phyloP scores from a whole-genome alignment of 2,113 vertebrate genomes.

The Nycticorax nycticorax region DNA sequence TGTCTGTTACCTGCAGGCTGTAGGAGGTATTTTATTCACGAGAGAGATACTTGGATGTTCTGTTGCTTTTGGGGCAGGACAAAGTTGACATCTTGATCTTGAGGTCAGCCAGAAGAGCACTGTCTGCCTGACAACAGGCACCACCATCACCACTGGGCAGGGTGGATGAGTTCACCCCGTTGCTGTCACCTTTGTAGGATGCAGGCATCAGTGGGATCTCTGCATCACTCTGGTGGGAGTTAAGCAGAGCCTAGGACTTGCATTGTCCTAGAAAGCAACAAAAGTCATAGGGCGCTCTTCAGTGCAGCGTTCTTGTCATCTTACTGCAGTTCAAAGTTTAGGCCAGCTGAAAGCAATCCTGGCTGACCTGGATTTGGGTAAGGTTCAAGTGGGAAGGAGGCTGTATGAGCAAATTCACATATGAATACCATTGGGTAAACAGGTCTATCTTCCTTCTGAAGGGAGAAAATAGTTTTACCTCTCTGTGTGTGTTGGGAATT shows the following conservation, averaged over 20 bases:
- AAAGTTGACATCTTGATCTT: not conserved
- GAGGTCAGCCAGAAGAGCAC: not conserved
- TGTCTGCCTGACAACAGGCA: not conserved
- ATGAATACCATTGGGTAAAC: not conserved
- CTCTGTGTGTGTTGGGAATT: not conserved
- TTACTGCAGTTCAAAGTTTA: not conserved
- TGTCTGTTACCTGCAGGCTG: not conserved
- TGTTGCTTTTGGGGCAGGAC: not conserved
- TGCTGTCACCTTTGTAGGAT: not conserved
- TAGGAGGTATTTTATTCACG: not conserved
- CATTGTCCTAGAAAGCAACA: not conserved
- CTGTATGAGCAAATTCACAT: fast-evolving
- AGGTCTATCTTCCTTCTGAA: not conserved
- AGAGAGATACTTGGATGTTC: not conserved
- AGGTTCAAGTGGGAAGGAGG: not conserved
- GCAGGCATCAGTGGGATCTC: not conserved
- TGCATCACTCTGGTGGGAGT: not conserved
- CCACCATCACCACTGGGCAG: too few species aligned
- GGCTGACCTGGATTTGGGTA: not conserved
- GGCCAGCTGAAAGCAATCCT: not conserved
- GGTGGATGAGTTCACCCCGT: not conserved
- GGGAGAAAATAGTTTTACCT: not conserved
- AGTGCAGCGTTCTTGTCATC: fast-evolving
- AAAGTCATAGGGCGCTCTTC: not conserved
- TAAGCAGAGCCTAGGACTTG: not conserved